These are phyloP conservation scores for Sphecodes monilicornis DNA, from an alignment of 2,888 invertebrate species.

Conservation along the genomic window DNA sequence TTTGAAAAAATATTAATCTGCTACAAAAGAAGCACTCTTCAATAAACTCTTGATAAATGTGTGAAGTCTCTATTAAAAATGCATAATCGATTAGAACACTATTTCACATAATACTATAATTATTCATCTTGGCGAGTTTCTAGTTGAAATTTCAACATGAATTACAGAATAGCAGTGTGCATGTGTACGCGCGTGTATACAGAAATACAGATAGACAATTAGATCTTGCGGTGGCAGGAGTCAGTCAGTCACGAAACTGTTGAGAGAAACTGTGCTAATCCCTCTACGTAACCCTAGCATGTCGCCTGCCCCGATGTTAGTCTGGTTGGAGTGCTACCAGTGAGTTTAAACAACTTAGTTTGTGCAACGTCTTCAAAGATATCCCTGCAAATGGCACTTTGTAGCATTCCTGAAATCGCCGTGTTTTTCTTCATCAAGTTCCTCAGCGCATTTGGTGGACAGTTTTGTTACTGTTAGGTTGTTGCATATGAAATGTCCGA, in stretches of 20 bases:
- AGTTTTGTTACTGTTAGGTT: no score
- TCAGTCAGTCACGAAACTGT: conserved; percentile 66
- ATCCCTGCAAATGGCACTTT: conserved; percentile 35
- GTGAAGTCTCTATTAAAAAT: background rate
- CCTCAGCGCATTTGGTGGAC: no score
- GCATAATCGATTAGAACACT: background rate
- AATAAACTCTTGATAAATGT: background rate
- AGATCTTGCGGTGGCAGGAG: conserved; percentile 55
- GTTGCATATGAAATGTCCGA: no score
- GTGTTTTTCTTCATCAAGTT: background rate
- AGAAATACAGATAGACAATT: conserved; percentile 45
- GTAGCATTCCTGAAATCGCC: background rate
- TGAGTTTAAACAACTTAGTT: conserved; percentile 70
- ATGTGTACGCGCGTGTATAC: background rate
- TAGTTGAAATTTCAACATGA: conserved; percentile 43
- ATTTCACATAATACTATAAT: background rate
- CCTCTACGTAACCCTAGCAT: conserved; percentile 53
- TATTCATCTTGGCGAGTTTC: conserved; percentile 19
- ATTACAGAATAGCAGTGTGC: conserved; percentile 26
- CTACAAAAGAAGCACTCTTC: background rate
- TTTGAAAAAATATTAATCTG: background rate
- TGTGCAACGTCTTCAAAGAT: conserved; percentile 56
- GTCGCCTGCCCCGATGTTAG: conserved; percentile 58
- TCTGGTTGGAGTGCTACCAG: conserved; percentile 46
- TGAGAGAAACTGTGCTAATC: conserved; percentile 63